A percentile compares a stretch with the other conserved stretches of the same genome.
Evolutionary conservation across 2,113 vertebrate species (phyloP).

Genomic region (Pan paniscus): DNA sequence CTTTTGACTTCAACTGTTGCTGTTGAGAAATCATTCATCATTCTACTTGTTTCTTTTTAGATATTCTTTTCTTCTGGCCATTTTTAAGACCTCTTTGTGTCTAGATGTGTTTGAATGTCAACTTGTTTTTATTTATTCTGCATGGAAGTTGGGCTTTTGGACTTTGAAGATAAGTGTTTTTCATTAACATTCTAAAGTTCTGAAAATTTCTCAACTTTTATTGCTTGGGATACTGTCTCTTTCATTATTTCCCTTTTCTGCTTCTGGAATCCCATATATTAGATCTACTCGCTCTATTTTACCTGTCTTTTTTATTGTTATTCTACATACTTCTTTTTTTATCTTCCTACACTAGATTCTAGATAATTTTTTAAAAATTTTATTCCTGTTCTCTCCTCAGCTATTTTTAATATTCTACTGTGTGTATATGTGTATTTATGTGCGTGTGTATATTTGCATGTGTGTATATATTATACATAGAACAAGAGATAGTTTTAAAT

Average conservation of each 20-base stretch:
- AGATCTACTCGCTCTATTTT: background rate
- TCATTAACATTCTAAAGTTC: background rate
- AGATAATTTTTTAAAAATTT: background rate
- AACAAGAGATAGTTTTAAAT: background rate
- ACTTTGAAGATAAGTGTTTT: background rate
- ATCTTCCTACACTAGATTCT: background rate
- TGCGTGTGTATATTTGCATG: background rate
- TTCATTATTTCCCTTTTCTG: background rate
- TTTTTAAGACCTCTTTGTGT: constrained; percentile 3
- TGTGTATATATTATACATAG: background rate
- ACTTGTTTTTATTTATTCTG: background rate
- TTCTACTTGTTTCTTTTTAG: background rate
- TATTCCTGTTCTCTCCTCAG: background rate
- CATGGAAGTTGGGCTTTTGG: background rate
- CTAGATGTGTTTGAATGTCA: background rate
- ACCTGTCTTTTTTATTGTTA: background rate
- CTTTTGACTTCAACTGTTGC: background rate
- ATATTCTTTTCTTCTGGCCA: background rate
- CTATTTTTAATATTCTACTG: background rate
- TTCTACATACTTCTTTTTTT: background rate
- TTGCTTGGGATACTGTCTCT: background rate
- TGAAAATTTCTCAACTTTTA: background rate
- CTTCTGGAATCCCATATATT: background rate
- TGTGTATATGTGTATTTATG: background rate
- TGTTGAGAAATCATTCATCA: background rate